Evolutionary conservation across 2,888 invertebrate species (phyloP).

Genomic region (Diploptera punctata): DNA sequence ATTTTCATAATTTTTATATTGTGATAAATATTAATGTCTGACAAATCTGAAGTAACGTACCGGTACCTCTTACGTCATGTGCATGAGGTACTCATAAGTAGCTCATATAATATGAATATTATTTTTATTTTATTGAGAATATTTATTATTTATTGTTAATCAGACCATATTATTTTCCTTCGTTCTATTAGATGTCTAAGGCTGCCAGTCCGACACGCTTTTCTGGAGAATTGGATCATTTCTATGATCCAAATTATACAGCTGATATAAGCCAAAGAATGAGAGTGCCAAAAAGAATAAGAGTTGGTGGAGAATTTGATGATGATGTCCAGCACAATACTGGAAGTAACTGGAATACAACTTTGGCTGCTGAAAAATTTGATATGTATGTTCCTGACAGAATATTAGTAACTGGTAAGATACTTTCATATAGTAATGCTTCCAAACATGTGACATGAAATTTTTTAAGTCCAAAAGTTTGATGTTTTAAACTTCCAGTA

Average conservation of each 20-base stretch:
- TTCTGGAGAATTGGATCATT: constrained; percentile 63
- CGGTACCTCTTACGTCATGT: neutral
- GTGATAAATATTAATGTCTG: neutral
- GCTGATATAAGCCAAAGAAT: constrained; percentile 81
- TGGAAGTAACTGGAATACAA: constrained; percentile 64
- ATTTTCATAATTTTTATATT: neutral
- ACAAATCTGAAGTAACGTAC: neutral
- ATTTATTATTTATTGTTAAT: no score
- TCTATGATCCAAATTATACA: constrained; percentile 74
- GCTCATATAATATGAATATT: no score
- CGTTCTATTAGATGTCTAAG: constrained; percentile 60
- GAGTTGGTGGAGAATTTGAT: constrained; percentile 75
- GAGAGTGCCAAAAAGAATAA: constrained; percentile 80
- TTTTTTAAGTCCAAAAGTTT: no score
- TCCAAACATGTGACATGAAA: no score
- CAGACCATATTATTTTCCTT: no score
- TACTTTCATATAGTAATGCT: no score
- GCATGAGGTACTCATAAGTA: neutral
- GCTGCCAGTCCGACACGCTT: constrained; percentile 67
- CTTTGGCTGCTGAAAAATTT: constrained; percentile 75
- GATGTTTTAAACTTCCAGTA: no score
- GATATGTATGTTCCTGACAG: constrained; percentile 95
- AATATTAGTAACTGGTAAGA: constrained; percentile 86
- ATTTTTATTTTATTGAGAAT: no score
- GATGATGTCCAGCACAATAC: constrained; percentile 66